These are phyloP conservation scores for Iphiclides podalirius DNA, from an alignment of 2,888 invertebrate genomes.

Conservation along the genomic window DNA sequence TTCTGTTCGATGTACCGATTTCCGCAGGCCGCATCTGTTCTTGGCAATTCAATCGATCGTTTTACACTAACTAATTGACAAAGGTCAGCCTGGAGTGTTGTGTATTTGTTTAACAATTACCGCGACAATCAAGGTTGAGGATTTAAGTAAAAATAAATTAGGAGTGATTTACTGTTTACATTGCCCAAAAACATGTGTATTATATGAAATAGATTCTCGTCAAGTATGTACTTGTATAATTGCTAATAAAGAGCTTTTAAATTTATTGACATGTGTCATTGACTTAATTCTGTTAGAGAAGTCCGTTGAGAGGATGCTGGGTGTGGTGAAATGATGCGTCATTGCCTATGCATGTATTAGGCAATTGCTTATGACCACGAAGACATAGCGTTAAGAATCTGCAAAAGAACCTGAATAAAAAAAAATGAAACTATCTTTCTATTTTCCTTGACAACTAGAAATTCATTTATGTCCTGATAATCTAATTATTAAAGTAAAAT, in stretches of 20 bases:
- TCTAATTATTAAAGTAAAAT: too few relatives aligned
- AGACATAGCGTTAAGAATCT: too few relatives aligned
- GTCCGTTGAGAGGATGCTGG: not conserved
- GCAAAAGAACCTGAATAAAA: too few relatives aligned
- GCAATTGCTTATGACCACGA: not conserved
- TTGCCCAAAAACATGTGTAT: conserved; percentile 2
- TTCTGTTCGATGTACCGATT: conserved; percentile 9
- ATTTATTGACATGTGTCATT: too few relatives aligned
- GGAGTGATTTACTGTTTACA: conserved; percentile 23
- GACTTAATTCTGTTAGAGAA: not conserved
- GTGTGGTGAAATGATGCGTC: not conserved
- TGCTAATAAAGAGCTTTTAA: not conserved
- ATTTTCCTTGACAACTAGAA: too few relatives aligned
- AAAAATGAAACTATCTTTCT: too few relatives aligned
- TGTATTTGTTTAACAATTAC: conserved; percentile 63
- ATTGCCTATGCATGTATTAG: not conserved
- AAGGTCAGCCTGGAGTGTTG: conserved; percentile 58
- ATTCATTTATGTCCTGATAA: too few relatives aligned
- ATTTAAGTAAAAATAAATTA: conserved; percentile 34
- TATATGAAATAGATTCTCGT: not conserved
- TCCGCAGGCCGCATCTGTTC: conserved; percentile 29
- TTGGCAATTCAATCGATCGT: conserved; percentile 38
- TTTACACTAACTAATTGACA: conserved; percentile 54
- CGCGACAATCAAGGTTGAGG: conserved; percentile 51
- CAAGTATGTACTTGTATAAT: not conserved